Percentiles rank a stretch among this genome's conserved stretches.
These are phyloP conservation scores for Dendrolimus punctatus DNA, from an alignment of 1,140 invertebrate genomes.

Conservation along the genomic window DNA sequence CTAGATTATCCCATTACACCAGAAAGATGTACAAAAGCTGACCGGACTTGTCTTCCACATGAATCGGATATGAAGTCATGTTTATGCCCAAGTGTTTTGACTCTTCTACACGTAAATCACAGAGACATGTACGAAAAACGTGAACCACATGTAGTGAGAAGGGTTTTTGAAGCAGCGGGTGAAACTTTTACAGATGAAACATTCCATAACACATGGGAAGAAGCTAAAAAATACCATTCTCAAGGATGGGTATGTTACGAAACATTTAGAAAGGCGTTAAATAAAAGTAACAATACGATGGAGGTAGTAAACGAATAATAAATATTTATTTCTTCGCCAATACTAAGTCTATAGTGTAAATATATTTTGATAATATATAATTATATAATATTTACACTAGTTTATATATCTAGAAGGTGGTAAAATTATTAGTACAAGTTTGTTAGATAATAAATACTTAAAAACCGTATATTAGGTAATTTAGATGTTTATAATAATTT, in stretches of 20 bases:
- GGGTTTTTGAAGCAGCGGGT: conserved; percentile 48
- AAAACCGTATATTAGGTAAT: background rate
- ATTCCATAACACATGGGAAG: conserved; percentile 44
- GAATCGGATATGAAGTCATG: conserved; percentile 51
- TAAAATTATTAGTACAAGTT: too few relatives aligned
- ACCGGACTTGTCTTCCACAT: conserved; percentile 41
- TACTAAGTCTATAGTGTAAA: too few relatives aligned
- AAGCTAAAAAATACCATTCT: conserved; percentile 52
- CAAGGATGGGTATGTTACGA: conserved; percentile 55
- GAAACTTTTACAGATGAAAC: conserved; percentile 43
- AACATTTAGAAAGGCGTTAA: conserved; percentile 47
- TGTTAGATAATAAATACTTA: too few relatives aligned
- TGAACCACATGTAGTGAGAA: conserved; percentile 30
- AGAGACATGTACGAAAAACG: conserved; percentile 57
- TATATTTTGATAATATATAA: too few relatives aligned
- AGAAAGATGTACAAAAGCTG: conserved; percentile 37
- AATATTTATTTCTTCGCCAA: too few relatives aligned
- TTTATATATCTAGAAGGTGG: too few relatives aligned
- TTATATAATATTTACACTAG: too few relatives aligned
- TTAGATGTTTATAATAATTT: conserved; percentile 6
- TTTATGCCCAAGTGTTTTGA: conserved; percentile 46
- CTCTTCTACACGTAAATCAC: conserved; percentile 45
- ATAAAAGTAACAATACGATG: conserved; percentile 7
- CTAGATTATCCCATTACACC: conserved; percentile 48
- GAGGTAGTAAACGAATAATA: too few relatives aligned